phyloP scores from a whole-genome alignment of 2,113 vertebrate species.

The Helogale parvula region DNA sequence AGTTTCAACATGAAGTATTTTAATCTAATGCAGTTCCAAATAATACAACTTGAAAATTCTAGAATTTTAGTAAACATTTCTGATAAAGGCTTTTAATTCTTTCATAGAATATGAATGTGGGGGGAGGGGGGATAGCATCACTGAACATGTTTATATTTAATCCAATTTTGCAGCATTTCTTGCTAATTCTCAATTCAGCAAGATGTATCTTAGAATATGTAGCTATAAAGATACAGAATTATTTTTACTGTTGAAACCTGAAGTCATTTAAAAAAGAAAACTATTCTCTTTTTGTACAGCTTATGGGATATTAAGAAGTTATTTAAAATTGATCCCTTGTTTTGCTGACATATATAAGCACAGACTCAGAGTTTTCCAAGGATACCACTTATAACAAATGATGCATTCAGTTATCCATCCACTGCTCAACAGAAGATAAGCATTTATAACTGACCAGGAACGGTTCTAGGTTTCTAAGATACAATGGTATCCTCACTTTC shows the following conservation, averaged over 20 bases:
- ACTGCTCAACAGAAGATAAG: constrained; percentile 8
- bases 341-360: constrained; percentile 10
- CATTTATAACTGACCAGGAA: background rate
- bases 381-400: background rate
- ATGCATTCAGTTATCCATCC: background rate
- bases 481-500: background rate
- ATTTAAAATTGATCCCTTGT: background rate
- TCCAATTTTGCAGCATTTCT: background rate
- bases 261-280: constrained; percentile 18
- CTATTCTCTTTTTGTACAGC: background rate
- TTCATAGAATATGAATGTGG: background rate
- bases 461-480: background rate
- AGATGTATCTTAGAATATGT: background rate
- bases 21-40: constrained; percentile 14
- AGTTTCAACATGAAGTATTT: background rate
- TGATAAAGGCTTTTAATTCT: background rate
- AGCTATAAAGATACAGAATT: constrained; percentile 1
- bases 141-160: constrained; percentile 11
- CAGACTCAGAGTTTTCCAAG: background rate
- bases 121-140: background rate
- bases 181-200: background rate
- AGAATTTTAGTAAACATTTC: background rate
- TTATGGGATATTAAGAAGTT: background rate
- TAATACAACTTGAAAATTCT: background rate
- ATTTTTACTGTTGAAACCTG: background rate